Evolutionary conservation across 2,797 vertebrate genomes (phyloP).

Genomic region (Ctenopoma kingsleyae): DNA sequence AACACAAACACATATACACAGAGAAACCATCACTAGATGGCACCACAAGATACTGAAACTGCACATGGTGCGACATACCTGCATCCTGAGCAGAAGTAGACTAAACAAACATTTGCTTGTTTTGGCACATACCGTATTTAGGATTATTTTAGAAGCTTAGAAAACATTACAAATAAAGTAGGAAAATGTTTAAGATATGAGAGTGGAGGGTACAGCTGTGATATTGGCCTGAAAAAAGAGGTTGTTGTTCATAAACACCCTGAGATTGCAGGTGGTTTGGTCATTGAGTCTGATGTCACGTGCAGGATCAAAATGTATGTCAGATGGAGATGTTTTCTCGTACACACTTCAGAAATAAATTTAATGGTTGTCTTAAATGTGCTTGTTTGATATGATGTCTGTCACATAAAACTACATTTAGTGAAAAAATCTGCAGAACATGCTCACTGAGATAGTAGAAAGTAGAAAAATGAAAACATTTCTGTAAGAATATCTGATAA

Average conservation of each 20-base stretch:
- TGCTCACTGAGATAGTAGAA: background rate
- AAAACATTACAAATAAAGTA: background rate
- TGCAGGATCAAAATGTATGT: background rate
- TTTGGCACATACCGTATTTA: background rate
- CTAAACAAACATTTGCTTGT: background rate
- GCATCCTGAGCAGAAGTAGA: background rate
- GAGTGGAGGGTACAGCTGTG: conserved; percentile 11
- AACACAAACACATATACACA: background rate
- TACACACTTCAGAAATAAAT: conserved; percentile 2
- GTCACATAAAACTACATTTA: background rate
- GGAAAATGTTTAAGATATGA: background rate
- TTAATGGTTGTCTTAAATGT: background rate
- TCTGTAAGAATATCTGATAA: background rate
- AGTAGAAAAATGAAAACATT: conserved; percentile 10
- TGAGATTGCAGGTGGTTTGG: conserved; percentile 26
- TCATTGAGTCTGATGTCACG: conserved; percentile 9
- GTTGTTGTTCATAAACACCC: conserved; percentile 27
- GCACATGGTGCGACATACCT: background rate
- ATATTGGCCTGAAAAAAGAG: conserved; percentile 18
- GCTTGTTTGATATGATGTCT: background rate
- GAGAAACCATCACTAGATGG: conserved; percentile 62
- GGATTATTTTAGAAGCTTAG: background rate
- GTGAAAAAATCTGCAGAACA: background rate
- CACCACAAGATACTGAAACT: conserved; percentile 44
- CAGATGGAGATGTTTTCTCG: background rate